These are phyloP conservation scores for Acleris literana DNA, from an alignment of 2,888 invertebrate genomes.

Conservation along the genomic window DNA sequence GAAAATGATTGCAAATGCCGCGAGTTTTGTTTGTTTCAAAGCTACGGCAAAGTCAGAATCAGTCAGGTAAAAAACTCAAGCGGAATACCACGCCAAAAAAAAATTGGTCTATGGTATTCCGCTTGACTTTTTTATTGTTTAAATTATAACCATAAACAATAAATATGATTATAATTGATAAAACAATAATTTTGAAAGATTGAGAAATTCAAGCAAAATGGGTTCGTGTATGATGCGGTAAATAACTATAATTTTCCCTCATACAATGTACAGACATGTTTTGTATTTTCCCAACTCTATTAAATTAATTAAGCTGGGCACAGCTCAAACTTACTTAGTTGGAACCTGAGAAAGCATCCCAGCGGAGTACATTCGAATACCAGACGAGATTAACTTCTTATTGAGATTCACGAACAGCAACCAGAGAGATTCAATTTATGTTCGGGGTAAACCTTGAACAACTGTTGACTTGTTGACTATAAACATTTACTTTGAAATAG, in stretches of 20 bases:
- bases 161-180: too few species aligned
- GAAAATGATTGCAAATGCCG: slow-evolving; percentile 22
- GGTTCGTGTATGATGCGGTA: too few species aligned
- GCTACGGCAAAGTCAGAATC: slow-evolving; percentile 3
- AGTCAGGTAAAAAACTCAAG: background rate
- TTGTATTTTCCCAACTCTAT: slow-evolving; percentile 9
- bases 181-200: too few species aligned
- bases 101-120: too few species aligned
- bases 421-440: slow-evolving; percentile 11
- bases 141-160: too few species aligned
- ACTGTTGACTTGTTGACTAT: background rate
- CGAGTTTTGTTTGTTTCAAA: slow-evolving; percentile 29
- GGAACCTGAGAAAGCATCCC: slow-evolving; percentile 11
- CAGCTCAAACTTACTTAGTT: slow-evolving; percentile 7
- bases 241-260: background rate
- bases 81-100: background rate
- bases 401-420: slow-evolving; percentile 8
- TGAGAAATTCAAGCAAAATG: too few species aligned
- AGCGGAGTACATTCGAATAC: slow-evolving; percentile 17
- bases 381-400: slow-evolving; percentile 30
- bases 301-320: slow-evolving; percentile 26
- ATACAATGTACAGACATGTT: background rate
- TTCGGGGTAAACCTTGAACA: background rate
- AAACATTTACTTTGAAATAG: too few species aligned
- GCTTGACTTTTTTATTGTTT: too few species aligned